Evolutionary conservation across 1,140 invertebrate genomes (phyloP), one percentile per base, ranked within the genome.

Genomic region (Psilanteris sp.): DNA sequence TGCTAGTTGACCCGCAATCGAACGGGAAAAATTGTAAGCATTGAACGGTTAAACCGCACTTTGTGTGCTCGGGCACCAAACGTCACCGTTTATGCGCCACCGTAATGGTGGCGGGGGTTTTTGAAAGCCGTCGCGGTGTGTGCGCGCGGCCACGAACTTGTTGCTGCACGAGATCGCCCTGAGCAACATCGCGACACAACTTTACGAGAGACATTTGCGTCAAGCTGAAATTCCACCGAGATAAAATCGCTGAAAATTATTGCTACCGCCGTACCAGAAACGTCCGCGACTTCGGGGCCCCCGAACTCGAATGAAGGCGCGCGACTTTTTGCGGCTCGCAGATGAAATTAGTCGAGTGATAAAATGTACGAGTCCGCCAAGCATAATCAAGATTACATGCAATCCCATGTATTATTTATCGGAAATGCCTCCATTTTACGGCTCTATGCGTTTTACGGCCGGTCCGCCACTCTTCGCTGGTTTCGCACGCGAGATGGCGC

Each of bases 191-290:
- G 79, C 78, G 80, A 80, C 80, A 54, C 80, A 73, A 81, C 64
- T 85, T 85, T 84, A 85, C 81, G 82, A 81, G 74, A 55, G 48
- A 68, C 80, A 85, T 84, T 83, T 81, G 70, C 78, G 78, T 80
- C 79, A 75, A 64, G 55, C 66, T 78, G 73, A 83, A 85, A 85
- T 84, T 83, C 82, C 80, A 73, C 26, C 24, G 43, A 83, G 84
- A 85, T 85, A 81, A 82, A 80, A 85, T 84, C 82, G 75, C 46
- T 61, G 70, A 78, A 78, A 86, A 84, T 85, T 82, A 83, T 85
- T 79, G 80, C 81, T 77, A 82, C 82, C 76, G 72, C 77, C 70
- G 50, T 61, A 62, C 24, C 54, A 55, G 62, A 31, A 34, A 46
- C 57, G 34, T 57, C 36, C 41, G 20, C 55, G 22, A 50, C 46